Evolutionary conservation across 2,797 vertebrate genomes (phyloP), one percentile per base, ranked within the genome.

Genomic region (Eleutherodactylus coqui): DNA sequence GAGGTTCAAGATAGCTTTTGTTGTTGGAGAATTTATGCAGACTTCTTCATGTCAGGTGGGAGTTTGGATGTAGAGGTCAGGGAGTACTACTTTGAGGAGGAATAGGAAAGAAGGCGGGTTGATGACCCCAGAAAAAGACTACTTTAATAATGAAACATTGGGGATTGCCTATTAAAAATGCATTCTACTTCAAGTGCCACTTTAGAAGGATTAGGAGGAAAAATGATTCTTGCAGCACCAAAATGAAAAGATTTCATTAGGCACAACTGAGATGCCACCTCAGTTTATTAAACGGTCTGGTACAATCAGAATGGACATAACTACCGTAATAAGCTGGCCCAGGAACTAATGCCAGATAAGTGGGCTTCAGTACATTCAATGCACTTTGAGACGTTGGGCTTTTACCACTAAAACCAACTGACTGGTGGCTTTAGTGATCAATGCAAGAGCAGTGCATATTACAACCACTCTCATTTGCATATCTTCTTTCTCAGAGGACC

Each of bases 1-100:
- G 70, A 79, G 75, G 47, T 75, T 81, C 67, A 67, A 80, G 86
- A 84, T 84, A 81, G 86, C 77, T 75, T 87, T 87, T 87, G 81
- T 81, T 81, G 77, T 78, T 43, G 1, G 45, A 55, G 60, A 81
- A 87, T 87, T 85, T 84, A 87, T 85, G 82, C 82, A 81, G 79
- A 70, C 58, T 60, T 55, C 69, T 75, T 13, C 34, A 47, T 81
- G 70, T 84, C 82, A 87, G 86, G 86, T 84, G 77, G 77, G 32
- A 81, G 67, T 70, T 29, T 85, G 69, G 55, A 43, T 38, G 67
- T 47, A 76, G 47, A 87, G 86, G 86, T 79, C 70, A 41, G 69
- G 60, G 29, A 41, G 77, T 67, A 75, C 45, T 58, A 36, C 8
- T 32, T 34, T 73, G 70, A 55, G 43, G 38, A 43, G n/a, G 34